Base-by-base conservation (phyloP, 2,888 invertebrate species). In the Hanleya hanleyi region DNA sequence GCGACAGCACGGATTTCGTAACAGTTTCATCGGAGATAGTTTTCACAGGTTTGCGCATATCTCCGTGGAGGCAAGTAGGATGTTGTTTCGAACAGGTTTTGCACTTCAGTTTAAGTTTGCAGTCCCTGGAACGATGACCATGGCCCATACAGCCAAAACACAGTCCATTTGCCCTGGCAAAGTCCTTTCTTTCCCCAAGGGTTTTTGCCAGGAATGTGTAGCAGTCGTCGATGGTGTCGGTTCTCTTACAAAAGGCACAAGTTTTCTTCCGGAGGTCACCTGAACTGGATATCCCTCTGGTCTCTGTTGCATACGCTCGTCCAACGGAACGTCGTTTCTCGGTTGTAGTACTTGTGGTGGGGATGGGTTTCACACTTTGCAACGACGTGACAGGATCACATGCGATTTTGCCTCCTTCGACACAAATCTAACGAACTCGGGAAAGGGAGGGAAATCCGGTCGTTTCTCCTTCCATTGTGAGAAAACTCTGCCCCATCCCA, bases 111-210 rank as follows among this genome's bases (percentile, higher is more conserved):
- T 73, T 47, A 0, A 69, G 15, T 37, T n/a, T 71, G 66, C 81
- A 83, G 9, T 68, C 66, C 49, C 72, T 79, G 1, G 77, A 73
- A 15, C 70, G 36, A 50, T 83, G 83, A 4, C 81, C 80, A 18
- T 29, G 12, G 2, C 57, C 1, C n/a, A 82, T 47, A 68, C 82
- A 82, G 6, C 80, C 81, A 76, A 75, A 82, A 68, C 79, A 82
- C 6, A 80, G 67, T 4, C 72, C 68, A 12, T 79, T 71, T 15
- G 69, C 71, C 49, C 35, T 69, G n/a, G 71, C 71, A 66, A 70
- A 77, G 2, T 50, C 67, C 50, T 77, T 75, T 65, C 76, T 68
- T 12, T 73, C 67, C 15, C 70, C 9, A 41, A 41, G 18, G n/a
- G n/a, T n/a, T n/a, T n/a, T n/a, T n/a, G n/a, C n/a, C n/a, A n/a